Conservation (phyloP, 2,113 vertebrate species). For the Saccopteryx bilineata region DNA sequence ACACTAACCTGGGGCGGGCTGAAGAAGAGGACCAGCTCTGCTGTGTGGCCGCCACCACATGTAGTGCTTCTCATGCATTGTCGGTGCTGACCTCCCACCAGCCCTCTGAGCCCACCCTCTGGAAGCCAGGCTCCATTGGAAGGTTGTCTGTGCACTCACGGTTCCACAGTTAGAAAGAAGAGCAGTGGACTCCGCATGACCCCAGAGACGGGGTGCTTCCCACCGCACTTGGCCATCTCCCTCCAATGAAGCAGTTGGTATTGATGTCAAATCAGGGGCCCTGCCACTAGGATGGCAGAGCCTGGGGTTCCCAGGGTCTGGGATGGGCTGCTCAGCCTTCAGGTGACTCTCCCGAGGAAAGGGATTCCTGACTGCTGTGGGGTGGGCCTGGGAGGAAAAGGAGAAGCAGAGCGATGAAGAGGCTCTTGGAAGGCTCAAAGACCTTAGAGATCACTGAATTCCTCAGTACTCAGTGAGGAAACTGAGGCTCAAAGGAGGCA, state of each 20-base stretch:
- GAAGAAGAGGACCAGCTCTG: not conserved
- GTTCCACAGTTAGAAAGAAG: not conserved
- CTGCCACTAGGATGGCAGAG: not conserved
- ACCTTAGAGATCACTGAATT: not conserved
- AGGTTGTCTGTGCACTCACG: rapidly evolving
- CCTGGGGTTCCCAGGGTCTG: not conserved
- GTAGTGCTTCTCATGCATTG: not conserved
- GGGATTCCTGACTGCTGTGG: not conserved
- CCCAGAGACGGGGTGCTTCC: not conserved
- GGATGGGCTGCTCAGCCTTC: not conserved
- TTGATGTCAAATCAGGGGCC: not conserved
- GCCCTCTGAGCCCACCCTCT: not conserved
- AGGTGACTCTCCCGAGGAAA: not conserved
- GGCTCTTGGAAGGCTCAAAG: not conserved
- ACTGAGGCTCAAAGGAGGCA: not conserved
- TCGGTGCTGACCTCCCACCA: not conserved
- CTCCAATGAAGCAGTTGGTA: not conserved
- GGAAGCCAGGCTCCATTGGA: not conserved
- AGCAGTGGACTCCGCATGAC: not conserved
- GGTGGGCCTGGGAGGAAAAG: not conserved
- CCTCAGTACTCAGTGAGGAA: not conserved
- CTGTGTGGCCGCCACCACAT: not conserved
- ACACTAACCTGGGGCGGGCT: not conserved
- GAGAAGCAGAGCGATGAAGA: not conserved
- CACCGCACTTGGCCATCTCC: not conserved